Conservation (phyloP, 1,140 invertebrate genomes). For the Bactericera cockerelli region DNA sequence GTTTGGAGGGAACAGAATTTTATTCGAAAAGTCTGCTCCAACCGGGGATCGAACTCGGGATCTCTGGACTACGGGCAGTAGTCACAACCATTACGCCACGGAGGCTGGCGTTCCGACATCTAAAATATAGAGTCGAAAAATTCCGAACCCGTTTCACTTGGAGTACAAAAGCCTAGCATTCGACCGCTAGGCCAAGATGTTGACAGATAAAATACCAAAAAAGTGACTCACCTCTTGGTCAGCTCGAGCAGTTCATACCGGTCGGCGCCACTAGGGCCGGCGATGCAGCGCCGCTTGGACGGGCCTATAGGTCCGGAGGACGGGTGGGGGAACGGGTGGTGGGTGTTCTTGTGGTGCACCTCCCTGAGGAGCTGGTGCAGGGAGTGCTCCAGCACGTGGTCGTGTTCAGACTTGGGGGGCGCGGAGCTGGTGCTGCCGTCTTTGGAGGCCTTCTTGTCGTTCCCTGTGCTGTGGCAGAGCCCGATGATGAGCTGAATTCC, state of each 20-base stretch:
- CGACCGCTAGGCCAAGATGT: no score
- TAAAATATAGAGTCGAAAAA: no score
- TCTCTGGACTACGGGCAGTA: no score
- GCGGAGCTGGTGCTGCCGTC: constrained; percentile 22
- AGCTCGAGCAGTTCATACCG: constrained; percentile 72
- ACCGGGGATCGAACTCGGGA: no score
- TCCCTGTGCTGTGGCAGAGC: constrained; percentile 56
- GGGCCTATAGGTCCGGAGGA: constrained; percentile 80
- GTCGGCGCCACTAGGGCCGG: constrained; percentile 78
- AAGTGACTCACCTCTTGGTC: constrained; percentile 43
- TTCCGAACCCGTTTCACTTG: no score
- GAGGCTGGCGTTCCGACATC: no score
- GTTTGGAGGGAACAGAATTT: no score
- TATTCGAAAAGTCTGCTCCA: no score
- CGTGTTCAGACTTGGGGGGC: constrained; percentile 60
- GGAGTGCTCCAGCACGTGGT: constrained; percentile 91
- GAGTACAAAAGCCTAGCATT: no score
- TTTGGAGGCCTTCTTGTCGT: constrained; percentile 38
- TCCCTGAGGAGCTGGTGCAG: constrained; percentile 83
- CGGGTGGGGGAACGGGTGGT: constrained; percentile 87
- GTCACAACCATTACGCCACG: no score
- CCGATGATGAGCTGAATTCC: constrained; percentile 76
- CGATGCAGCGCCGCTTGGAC: constrained; percentile 71
- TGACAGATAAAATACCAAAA: no score
- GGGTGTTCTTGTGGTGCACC: constrained; percentile 80